These are phyloP conservation scores for Cataglyphis altisquamis DNA, from an alignment of 2,888 invertebrate genomes.

Conservation along the genomic window DNA sequence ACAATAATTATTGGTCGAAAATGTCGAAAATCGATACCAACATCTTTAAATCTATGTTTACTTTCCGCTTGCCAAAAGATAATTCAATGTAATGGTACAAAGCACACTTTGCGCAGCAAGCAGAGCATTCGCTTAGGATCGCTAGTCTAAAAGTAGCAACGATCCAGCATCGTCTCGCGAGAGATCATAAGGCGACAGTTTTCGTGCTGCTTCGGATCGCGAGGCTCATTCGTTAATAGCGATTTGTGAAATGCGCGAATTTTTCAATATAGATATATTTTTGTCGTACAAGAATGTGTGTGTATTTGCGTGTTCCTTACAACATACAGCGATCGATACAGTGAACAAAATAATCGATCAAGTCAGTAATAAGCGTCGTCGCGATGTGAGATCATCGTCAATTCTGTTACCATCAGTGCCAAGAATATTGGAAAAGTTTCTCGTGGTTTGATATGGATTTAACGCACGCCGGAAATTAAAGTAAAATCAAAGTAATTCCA, in stretches of 20 bases:
- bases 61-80: not conserved
- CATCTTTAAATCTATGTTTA: not conserved
- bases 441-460: not conserved
- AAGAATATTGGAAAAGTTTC: not conserved
- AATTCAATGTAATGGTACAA: not conserved
- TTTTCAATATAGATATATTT: not conserved
- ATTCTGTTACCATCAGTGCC: not conserved
- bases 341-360: not conserved
- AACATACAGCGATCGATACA: not conserved
- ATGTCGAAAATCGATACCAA: not conserved
- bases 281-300: not conserved
- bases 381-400: not conserved
- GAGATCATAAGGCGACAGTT: not conserved
- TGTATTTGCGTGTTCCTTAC: not conserved
- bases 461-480: not conserved
- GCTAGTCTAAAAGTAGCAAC: constrained; percentile 35
- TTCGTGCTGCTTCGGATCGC: not conserved
- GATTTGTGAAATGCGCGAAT: not conserved
- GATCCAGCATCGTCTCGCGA: not conserved
- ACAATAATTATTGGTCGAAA: not conserved
- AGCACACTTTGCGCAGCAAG: not conserved
- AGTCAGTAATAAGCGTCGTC: not conserved
- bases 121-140: not conserved
- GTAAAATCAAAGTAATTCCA: not conserved
- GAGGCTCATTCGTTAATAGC: not conserved